These are phyloP conservation scores for Eurytemora carolleeae DNA, from an alignment of 1,140 invertebrate genomes.

Conservation along the genomic window DNA sequence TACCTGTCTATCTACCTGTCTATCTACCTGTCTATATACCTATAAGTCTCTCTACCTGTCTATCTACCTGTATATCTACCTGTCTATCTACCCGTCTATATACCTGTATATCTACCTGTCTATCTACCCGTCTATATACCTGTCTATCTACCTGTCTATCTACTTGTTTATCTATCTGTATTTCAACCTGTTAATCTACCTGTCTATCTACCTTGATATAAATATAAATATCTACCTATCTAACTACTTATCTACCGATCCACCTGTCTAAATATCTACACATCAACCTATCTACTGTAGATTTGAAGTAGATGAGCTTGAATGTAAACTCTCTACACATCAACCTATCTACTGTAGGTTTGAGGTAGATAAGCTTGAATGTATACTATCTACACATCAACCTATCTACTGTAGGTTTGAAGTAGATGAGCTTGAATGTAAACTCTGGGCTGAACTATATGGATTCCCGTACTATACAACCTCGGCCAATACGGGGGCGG, in stretches of 20 bases:
- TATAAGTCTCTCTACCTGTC: neutral
- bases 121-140: neutral
- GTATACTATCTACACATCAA: neutral
- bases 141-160: neutral
- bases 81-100: too few species aligned
- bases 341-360: conserved; percentile 11
- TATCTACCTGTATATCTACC: neutral
- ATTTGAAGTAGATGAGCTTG: neutral
- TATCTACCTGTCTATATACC: too few species aligned
- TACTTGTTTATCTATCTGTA: too few species aligned
- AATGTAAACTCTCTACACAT: neutral
- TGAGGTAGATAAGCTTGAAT: conserved; percentile 21
- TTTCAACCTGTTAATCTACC: too few species aligned
- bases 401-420: conserved; percentile 13
- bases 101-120: too few species aligned
- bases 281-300: neutral
- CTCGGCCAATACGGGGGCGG: conserved; percentile 26
- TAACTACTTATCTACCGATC: neutral
- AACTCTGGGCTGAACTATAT: conserved; percentile 26
- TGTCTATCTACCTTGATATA: too few species aligned
- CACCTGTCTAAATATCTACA: neutral
- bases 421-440: conserved; percentile 26
- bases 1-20: too few species aligned
- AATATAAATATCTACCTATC: neutral
- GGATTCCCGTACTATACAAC: conserved; percentile 29